Base-by-base conservation (phyloP, 2,888 invertebrate species). In the Dryadula phaetusa region DNA sequence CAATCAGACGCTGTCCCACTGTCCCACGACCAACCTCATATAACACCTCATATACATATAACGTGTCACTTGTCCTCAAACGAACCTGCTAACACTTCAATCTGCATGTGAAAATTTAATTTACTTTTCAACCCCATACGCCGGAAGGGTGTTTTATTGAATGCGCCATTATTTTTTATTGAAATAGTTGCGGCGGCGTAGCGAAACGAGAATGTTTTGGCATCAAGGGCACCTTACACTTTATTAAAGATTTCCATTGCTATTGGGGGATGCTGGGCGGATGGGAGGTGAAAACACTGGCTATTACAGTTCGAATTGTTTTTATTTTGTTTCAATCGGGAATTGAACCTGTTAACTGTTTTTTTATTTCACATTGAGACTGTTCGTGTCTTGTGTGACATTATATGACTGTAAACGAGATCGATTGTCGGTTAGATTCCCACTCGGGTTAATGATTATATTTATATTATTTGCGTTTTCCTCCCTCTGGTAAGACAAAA, bases 131-230 rank as follows among this genome's bases (percentile, higher is more conserved):
- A 58, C 64, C 64, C 64, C 64, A 60, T 65, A 58, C 20, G 52
- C 44, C 37, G 47, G 37, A 28, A 37, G 62, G 61, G 61, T 34
- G 54, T 64, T 58, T 40, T 66, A 49, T 47, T 64, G 34, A 46
- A 66, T 58, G 63, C 64, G 67, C 62, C 47, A 54, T 68, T 74
- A 76, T 75, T 71, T 81, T 85, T 84, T 89, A 89, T 90, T 89
- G 84, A 79, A 88, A 87, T 87, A 79, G 79, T 83, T 87, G 86
- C 79, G 85, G 84, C 82, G 81, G 81, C 81, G 76, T 81, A 76
- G 79, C 89, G 87, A 90, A 90, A 89, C 82, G 72, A 82, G 88
- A 82, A 88, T 86, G 79, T 84, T 72, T 64, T 60, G 60, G 49
- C 28, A 32, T 60, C 47, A 60, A 65, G 64, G 64, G 64, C 42